Conservation (phyloP, 1,140 invertebrate genomes). For the Grapholita molesta region DNA sequence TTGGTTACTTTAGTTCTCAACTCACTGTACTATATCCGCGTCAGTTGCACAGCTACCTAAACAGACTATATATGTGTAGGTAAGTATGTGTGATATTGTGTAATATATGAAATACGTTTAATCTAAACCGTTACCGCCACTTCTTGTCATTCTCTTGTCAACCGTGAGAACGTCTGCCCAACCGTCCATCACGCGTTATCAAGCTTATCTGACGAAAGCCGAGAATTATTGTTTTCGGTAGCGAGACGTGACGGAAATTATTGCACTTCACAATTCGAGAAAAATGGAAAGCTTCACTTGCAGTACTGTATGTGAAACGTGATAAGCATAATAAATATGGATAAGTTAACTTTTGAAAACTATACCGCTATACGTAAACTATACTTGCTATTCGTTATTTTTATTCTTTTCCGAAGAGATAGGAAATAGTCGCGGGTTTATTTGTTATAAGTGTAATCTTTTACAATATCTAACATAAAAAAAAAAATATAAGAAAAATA, state of each 20-base stretch:
- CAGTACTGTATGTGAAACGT: not conserved
- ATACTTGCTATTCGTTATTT: too few relatives aligned
- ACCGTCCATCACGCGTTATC: slow-evolving; percentile 63
- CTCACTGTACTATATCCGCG: too few relatives aligned
- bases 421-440: too few relatives aligned
- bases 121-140: not conserved
- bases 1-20: too few relatives aligned
- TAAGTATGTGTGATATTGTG: too few relatives aligned
- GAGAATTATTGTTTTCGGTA: slow-evolving; percentile 55
- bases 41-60: too few relatives aligned
- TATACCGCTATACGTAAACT: not conserved
- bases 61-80: too few relatives aligned
- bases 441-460: too few relatives aligned
- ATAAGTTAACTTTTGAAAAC: not conserved
- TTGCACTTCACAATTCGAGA: not conserved
- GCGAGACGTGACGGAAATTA: slow-evolving; percentile 36
- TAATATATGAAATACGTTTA: not conserved
- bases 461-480: too few relatives aligned
- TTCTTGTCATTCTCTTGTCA: slow-evolving; percentile 18
- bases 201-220: slow-evolving; percentile 52
- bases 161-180: slow-evolving; percentile 43
- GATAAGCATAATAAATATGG: not conserved
- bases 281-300: slow-evolving; percentile 9
- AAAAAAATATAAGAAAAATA: too few relatives aligned
- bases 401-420: too few relatives aligned